Evolutionary conservation across 2,888 invertebrate species (phyloP), one percentile per base, ranked within the genome.

Genomic region (Sarcophaga carnaria): DNA sequence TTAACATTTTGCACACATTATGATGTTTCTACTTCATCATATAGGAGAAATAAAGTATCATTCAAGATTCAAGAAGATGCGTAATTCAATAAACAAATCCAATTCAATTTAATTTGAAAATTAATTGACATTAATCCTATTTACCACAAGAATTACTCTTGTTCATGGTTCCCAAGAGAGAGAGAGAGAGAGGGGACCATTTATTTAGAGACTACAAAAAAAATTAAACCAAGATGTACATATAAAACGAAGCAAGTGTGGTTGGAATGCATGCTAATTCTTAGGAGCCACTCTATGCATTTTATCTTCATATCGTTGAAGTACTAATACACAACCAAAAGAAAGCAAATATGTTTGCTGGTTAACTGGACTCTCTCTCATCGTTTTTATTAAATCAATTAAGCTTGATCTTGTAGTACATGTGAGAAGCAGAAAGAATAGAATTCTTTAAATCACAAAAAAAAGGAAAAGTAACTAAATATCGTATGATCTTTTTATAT

Each of bases 311-410:
- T 14, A 17, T 3, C 0, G 12, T 54, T 54, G 4, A 17, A 12
- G 17, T 54, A 54, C 54, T 54, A 37, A 8, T 54, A 14, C 12
- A 54, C 12, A 54, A 4, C 3, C 12, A 54, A 54, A 54, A 54
- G 17, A 17, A 14, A 54, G 4, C 12, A 14, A 54, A 54, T 14
- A 54, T 14, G 14, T 54, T 14, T 37, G 37, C 37, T 47, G 78
- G 47, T 63, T 71, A 63, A 70, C 79, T 78, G 80, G 37, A 37
- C 37, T 37, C 8, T 2, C 37, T 37, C 8, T 80, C 78, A 75
- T 64, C 74, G 74, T 80, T 86, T 54, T 86, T 83, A 83, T 81
- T 83, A 75, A 86, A 86, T 78, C 83, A 83, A 86, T 80, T 78
- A 80, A 83, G 80, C 69, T 70, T 77, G 70, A 80, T 81, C 70